phyloP scores from a whole-genome alignment of 2,888 invertebrate genomes.

The Lasioglossum pauxillum region DNA sequence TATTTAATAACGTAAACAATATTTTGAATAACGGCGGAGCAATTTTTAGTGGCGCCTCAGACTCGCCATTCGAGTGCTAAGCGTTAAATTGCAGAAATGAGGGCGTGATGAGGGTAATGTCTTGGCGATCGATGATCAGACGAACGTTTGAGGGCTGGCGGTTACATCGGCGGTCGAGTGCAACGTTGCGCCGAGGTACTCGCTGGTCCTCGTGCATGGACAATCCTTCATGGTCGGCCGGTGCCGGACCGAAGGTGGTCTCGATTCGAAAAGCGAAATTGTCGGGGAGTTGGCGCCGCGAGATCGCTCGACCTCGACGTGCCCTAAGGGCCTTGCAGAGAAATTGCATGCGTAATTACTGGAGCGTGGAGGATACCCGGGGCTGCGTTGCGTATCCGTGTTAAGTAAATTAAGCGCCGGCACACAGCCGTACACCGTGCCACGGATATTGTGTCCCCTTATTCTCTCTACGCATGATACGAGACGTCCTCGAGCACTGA shows the following conservation, averaged over 20 bases:
- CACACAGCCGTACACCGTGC: conserved; percentile 23
- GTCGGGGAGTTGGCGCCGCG: conserved; percentile 54
- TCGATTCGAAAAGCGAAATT: conserved; percentile 64
- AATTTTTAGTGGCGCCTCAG: too few species aligned
- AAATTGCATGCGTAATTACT: conserved; percentile 68
- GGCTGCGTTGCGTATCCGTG: conserved; percentile 40
- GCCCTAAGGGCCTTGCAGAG: conserved; percentile 62
- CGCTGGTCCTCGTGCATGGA: neutral
- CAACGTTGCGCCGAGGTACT: neutral
- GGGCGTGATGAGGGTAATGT: too few species aligned
- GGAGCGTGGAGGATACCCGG: conserved; percentile 55
- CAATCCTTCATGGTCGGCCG: conserved; percentile 54
- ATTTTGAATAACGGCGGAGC: too few species aligned
- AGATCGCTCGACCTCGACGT: conserved; percentile 65
- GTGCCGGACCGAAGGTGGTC: conserved; percentile 45
- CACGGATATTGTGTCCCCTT: conserved; percentile 42
- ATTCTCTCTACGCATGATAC: conserved; percentile 43
- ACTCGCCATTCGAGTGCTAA: too few species aligned
- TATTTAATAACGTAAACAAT: too few species aligned
- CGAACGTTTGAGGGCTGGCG: neutral
- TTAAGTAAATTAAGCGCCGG: conserved; percentile 63
- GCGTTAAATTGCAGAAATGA: too few species aligned
- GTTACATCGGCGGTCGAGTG: neutral
- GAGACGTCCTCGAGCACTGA: neutral
- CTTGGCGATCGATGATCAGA: neutral